Conservation (phyloP, 1,140 invertebrate species). For the Cyphomyrmex costatus region DNA sequence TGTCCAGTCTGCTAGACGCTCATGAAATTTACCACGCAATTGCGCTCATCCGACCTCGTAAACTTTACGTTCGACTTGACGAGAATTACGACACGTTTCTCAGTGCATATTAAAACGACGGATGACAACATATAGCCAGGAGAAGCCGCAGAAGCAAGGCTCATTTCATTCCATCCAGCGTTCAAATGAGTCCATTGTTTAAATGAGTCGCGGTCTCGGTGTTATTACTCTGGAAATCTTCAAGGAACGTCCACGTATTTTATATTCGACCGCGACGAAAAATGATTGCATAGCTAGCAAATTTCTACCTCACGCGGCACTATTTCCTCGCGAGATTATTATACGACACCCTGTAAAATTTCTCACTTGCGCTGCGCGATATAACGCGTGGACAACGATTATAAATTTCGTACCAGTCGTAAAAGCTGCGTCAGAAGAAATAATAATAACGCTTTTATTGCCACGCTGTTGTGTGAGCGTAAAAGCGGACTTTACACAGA, state of each 20-base stretch:
- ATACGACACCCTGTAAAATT: neutral
- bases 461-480: neutral
- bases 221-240: neutral
- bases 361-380: neutral
- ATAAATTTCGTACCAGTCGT: conserved; percentile 15
- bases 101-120: conserved; percentile 52
- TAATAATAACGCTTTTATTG: conserved; percentile 33
- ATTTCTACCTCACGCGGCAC: neutral
- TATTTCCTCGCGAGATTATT: neutral
- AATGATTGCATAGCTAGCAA: conserved; percentile 8
- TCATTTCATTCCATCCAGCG: neutral
- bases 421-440: conserved; percentile 2
- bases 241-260: conserved; percentile 8
- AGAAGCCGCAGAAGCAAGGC: neutral
- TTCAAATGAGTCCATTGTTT: neutral
- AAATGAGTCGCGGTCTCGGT: neutral
- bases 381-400: conserved; percentile 17
- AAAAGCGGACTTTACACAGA: conserved; percentile 27
- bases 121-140: neutral
- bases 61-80: conserved; percentile 75
- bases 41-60: conserved; percentile 74
- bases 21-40: conserved; percentile 73
- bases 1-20: neutral
- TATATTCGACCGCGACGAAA: neutral
- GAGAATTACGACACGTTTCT: conserved; percentile 66